These are phyloP conservation scores for Drosophila neocordata DNA, from an alignment of 1,140 invertebrate species.

Conservation along the genomic window DNA sequence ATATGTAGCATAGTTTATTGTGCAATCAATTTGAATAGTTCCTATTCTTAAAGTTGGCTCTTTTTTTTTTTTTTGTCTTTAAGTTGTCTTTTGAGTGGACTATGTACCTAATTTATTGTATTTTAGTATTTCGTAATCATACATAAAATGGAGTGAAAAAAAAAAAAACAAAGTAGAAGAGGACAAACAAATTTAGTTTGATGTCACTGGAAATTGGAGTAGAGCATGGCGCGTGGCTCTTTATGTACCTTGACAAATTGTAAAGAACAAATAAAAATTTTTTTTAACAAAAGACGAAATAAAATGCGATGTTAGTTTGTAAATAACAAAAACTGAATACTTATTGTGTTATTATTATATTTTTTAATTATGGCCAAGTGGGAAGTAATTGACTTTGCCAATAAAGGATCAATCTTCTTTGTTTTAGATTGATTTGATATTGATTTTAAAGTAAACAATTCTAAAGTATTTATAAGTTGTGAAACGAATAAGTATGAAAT, in stretches of 20 bases:
- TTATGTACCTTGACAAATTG: conserved; percentile 39
- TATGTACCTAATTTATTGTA: not conserved
- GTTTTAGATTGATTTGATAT: too few relatives aligned
- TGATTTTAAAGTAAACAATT: too few relatives aligned
- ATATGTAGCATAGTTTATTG: not conserved
- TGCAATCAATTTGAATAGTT: conserved; percentile 39
- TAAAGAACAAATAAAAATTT: not conserved
- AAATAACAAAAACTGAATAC: conserved; percentile 33
- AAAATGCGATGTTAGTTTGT: conserved; percentile 42
- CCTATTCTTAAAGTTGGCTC: conserved; percentile 53
- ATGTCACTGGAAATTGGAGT: conserved; percentile 1
- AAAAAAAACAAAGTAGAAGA: not conserved
- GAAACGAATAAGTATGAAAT: too few relatives aligned
- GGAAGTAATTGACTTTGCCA: too few relatives aligned
- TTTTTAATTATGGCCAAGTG: not conserved
- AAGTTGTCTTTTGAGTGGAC: not conserved
- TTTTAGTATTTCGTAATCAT: not conserved
- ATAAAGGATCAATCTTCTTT: too few relatives aligned
- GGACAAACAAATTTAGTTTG: not conserved
- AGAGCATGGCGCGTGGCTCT: conserved; percentile 23
- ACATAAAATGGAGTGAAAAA: not conserved
- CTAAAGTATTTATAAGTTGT: too few relatives aligned
- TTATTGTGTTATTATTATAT: conserved; percentile 7
- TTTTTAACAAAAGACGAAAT: conserved; percentile 36
- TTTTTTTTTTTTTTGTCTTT: not conserved